Percentiles rank a stretch among this genome's conserved stretches.
phyloP scores from a whole-genome alignment of 1,140 invertebrate genomes.

The Arion vulgaris region DNA sequence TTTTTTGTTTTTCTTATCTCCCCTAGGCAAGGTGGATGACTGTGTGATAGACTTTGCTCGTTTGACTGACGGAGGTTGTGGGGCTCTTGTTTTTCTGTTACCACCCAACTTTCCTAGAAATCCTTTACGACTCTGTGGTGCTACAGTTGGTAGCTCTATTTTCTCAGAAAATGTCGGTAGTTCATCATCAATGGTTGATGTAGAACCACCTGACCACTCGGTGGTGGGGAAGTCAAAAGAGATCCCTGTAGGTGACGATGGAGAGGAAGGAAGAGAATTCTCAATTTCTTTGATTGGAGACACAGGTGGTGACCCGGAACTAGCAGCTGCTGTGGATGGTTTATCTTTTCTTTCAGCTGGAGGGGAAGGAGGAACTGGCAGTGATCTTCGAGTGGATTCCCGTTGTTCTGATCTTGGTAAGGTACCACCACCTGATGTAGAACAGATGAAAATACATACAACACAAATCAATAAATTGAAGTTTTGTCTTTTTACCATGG shows the following conservation, averaged over 20 bases:
- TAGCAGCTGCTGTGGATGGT: not conserved
- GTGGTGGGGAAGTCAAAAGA: slow-evolving; percentile 27
- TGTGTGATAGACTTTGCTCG: slow-evolving; percentile 65
- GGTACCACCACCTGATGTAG: slow-evolving; percentile 1
- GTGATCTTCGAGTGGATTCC: slow-evolving; percentile 34
- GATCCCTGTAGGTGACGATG: slow-evolving; percentile 1
- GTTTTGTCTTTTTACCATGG: too few relatives aligned
- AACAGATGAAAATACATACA: too few relatives aligned
- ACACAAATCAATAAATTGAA: too few relatives aligned
- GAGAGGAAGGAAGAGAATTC: slow-evolving; percentile 41
- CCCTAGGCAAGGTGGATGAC: slow-evolving; percentile 43
- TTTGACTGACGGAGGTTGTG: slow-evolving; percentile 62
- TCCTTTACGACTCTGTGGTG: slow-evolving; percentile 52
- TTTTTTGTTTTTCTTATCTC: slow-evolving; percentile 57
- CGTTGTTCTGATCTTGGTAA: slow-evolving; percentile 32
- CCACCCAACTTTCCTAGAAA: slow-evolving; percentile 61
- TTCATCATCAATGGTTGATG: slow-evolving; percentile 28
- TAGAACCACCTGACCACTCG: slow-evolving; percentile 32
- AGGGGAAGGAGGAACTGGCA: slow-evolving; percentile 42
- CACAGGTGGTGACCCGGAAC: slow-evolving; percentile 26
- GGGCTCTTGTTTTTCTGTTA: slow-evolving; percentile 59
- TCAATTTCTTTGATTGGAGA: slow-evolving; percentile 49
- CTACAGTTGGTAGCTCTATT: slow-evolving; percentile 61
- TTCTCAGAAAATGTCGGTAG: slow-evolving; percentile 51
- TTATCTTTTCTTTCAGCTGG: slow-evolving; percentile 38